Percentiles rank a stretch among this genome's conserved stretches.
phyloP scores from a whole-genome alignment of 2,113 vertebrate species.

The Odontophorus gujanensis region DNA sequence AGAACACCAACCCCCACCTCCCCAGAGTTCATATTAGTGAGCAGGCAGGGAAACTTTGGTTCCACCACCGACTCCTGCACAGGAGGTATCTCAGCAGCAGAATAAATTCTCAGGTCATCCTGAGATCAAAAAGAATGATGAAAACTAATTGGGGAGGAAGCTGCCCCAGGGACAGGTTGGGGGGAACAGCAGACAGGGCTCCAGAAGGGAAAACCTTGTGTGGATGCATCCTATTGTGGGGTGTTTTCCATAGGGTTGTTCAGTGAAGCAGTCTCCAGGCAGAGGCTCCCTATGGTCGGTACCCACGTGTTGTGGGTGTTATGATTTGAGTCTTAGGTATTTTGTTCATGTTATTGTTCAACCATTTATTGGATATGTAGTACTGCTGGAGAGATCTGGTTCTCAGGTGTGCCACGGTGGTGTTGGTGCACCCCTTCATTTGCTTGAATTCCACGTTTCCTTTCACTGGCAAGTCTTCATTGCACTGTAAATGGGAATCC shows the following conservation, averaged over 20 bases:
- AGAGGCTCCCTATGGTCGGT: neutral
- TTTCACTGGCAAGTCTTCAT: neutral
- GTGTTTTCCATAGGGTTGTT: rapidly evolving
- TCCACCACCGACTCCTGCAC: rapidly evolving
- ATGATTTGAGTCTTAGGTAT: neutral
- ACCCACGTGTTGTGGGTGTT: neutral
- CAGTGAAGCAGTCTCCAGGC: neutral
- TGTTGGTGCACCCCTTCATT: neutral
- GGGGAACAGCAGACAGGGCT: neutral
- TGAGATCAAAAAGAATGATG: neutral
- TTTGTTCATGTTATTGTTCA: neutral
- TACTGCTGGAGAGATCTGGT: neutral
- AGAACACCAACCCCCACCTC: neutral
- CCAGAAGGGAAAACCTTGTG: neutral
- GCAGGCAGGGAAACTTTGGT: neutral
- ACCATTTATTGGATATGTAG: neutral
- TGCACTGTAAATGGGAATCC: neutral
- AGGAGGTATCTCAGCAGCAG: neutral
- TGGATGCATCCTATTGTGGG: neutral
- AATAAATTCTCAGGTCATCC: neutral
- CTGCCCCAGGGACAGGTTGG: rapidly evolving
- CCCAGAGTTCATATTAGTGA: neutral
- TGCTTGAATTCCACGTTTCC: neutral
- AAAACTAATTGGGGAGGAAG: neutral
- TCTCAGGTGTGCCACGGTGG: rapidly evolving